phyloP scores from a whole-genome alignment of 2,113 vertebrate species.

The Xenotilapia leptura region DNA sequence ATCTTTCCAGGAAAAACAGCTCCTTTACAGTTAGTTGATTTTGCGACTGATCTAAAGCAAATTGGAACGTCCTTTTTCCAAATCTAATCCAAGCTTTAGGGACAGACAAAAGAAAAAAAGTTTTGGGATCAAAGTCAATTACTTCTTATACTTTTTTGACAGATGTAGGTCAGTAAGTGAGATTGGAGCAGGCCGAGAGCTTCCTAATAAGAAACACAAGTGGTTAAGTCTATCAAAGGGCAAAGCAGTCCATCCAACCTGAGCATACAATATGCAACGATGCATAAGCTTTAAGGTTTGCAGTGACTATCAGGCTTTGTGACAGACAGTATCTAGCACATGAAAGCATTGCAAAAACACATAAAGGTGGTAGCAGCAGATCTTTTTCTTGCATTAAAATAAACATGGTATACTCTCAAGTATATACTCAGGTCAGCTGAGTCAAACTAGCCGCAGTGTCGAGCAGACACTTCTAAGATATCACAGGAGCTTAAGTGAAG shows the following conservation, averaged over 20 bases:
- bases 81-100: background rate
- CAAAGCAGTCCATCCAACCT: background rate
- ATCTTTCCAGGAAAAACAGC: background rate
- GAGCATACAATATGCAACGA: background rate
- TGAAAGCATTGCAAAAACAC: background rate
- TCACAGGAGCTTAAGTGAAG: background rate
- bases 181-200: background rate
- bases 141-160: background rate
- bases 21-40: background rate
- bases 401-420: fast-evolving
- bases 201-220: background rate
- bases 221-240: background rate
- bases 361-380: background rate
- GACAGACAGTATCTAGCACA: fast-evolving
- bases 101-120: background rate
- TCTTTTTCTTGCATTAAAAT: background rate
- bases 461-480: background rate
- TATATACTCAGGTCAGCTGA: background rate
- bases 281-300: background rate
- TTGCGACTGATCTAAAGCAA: background rate
- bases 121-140: background rate
- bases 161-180: background rate
- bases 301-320: background rate
- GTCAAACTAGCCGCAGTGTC: background rate
- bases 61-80: background rate